These are phyloP conservation scores for Characodon lateralis DNA, from an alignment of 2,797 vertebrate genomes.

Conservation along the genomic window DNA sequence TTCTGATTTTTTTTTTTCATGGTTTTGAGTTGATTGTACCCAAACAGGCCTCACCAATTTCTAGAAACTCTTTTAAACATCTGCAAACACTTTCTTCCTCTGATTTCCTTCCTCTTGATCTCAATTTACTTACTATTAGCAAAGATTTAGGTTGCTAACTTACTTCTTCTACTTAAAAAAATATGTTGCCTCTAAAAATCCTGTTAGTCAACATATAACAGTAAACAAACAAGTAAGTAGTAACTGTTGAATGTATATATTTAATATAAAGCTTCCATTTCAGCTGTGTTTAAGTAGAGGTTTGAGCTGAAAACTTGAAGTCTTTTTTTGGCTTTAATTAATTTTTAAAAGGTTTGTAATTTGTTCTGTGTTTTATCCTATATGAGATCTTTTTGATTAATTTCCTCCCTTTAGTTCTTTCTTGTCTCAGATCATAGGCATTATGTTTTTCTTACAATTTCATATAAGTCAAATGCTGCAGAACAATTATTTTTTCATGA, in stretches of 20 bases:
- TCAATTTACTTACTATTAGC: background rate
- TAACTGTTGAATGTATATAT: conserved; percentile 25
- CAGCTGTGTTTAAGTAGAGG: conserved; percentile 38
- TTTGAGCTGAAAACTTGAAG: conserved; percentile 58
- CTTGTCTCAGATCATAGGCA: conserved; percentile 37
- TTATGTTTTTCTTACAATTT: conserved; percentile 47
- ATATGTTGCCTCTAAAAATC: background rate
- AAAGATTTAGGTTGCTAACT: conserved; percentile 4
- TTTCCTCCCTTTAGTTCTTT: conserved; percentile 15
- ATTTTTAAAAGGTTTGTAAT: conserved; percentile 56
- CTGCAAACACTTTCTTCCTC: background rate
- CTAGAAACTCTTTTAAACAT: background rate
- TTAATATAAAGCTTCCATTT: conserved; percentile 26
- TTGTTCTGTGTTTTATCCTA: conserved; percentile 35
- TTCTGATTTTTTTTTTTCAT: conserved; percentile 21
- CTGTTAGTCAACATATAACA: conserved; percentile 3
- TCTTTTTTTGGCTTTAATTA: conserved; percentile 54
- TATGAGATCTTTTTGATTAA: conserved; percentile 37
- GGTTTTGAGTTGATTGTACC: conserved; percentile 37
- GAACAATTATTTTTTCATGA: conserved; percentile 32
- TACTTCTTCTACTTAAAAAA: conserved; percentile 11
- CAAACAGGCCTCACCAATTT: conserved; percentile 5
- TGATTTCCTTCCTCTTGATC: conserved; percentile 2
- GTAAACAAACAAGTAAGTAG: background rate
- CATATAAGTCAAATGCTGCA: conserved; percentile 46